Evolutionary conservation across 1,140 invertebrate species (phyloP).

Genomic region (Eriocheir sinensis): DNA sequence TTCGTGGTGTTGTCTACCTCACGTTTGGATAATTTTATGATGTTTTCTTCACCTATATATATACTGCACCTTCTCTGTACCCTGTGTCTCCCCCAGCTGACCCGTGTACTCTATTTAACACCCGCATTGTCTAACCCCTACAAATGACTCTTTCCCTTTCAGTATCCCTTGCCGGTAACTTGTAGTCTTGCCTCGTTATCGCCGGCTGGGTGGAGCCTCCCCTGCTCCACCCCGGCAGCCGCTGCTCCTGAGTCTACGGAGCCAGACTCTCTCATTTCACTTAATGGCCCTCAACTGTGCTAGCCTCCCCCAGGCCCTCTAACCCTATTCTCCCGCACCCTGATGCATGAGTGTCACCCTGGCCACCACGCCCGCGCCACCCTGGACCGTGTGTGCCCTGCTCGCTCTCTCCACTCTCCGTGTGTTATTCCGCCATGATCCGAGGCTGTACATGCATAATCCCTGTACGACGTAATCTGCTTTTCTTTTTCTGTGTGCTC

Average conservation of each 20-base stretch:
- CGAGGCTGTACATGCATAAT: not conserved
- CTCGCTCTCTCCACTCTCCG: conserved; percentile 30
- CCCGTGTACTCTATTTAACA: not conserved
- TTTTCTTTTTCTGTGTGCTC: not conserved
- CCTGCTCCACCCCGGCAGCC: not conserved
- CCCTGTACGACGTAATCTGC: not conserved
- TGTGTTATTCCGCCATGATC: not conserved
- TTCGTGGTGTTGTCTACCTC: too few species aligned
- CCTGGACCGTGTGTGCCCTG: not conserved
- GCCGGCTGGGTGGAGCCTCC: not conserved
- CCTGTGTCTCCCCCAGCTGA: not conserved
- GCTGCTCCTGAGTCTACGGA: not conserved
- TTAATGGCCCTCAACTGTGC: not conserved
- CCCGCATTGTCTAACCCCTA: not conserved
- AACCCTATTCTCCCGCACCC: not conserved
- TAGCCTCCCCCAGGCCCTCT: not conserved
- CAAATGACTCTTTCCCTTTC: not conserved
- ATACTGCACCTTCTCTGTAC: not conserved
- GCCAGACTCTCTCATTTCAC: conserved; percentile 27
- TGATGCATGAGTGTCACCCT: not conserved
- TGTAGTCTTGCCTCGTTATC: not conserved
- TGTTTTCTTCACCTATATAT: too few species aligned
- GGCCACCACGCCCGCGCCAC: not conserved
- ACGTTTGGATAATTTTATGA: too few species aligned
- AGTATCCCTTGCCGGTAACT: not conserved